Evolutionary conservation across 2,113 vertebrate species (phyloP).

Genomic region (Poeciliopsis retropinna): DNA sequence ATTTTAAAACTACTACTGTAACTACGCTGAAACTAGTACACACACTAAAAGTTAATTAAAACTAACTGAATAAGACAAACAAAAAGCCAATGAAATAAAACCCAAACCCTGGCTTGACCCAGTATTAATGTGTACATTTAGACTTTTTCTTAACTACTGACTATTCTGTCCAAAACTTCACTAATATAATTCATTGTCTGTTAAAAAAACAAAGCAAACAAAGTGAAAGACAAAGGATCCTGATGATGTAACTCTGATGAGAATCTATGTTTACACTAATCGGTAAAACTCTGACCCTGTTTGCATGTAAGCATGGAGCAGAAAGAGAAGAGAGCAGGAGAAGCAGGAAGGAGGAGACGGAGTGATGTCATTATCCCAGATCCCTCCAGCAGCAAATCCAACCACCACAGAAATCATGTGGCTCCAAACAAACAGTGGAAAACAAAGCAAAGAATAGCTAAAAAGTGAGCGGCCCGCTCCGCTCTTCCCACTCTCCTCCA

Average conservation of each 20-base stretch:
- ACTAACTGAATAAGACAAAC: no score
- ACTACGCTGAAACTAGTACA: no score
- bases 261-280: not conserved
- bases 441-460: constrained; percentile 64
- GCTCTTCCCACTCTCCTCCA: constrained; percentile 41
- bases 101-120: no score
- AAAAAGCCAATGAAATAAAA: no score
- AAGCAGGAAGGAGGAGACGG: constrained; percentile 29
- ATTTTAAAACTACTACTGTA: no score
- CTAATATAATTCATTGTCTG: not conserved
- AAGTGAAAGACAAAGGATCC: not conserved
- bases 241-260: not conserved
- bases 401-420: constrained; percentile 53
- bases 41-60: no score
- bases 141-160: not conserved
- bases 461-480: constrained; percentile 52
- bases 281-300: not conserved
- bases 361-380: constrained; percentile 60
- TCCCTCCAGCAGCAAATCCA: constrained; percentile 16
- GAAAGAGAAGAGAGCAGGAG: not conserved
- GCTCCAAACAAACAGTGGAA: constrained; percentile 67
- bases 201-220: not conserved
- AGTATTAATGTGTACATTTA: not conserved
- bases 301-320: not conserved
- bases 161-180: not conserved